phyloP scores from a whole-genome alignment of 2,888 invertebrate genomes.

The Hirtodrosophila confusa region DNA sequence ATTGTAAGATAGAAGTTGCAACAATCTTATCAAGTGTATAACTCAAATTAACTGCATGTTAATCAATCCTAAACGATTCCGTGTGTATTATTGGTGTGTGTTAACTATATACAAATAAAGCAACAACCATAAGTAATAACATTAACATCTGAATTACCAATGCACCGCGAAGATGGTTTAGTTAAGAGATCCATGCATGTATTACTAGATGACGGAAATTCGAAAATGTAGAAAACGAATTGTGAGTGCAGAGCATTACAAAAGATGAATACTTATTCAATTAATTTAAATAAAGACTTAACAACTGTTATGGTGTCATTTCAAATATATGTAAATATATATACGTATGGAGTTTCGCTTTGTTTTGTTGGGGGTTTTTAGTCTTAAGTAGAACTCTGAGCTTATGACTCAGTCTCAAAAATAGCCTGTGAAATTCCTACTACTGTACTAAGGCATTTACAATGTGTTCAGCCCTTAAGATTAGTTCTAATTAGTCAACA shows the following conservation, averaged over 20 bases:
- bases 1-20: constrained; percentile 37
- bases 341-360: constrained; percentile 2
- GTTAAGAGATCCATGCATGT: constrained; percentile 5
- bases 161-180: constrained; percentile 15
- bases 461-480: no score
- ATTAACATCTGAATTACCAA: constrained; percentile 10
- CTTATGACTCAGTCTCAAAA: no score
- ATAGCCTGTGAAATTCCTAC: no score
- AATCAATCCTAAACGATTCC: constrained; percentile 38
- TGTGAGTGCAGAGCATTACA: constrained; percentile 26
- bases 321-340: constrained; percentile 5
- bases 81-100: constrained; percentile 67
- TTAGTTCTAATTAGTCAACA: no score
- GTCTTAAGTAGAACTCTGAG: no score
- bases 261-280: constrained; percentile 62
- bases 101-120: constrained; percentile 52
- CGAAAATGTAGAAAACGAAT: constrained; percentile 11
- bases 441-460: no score
- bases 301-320: constrained; percentile 69
- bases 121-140: constrained; percentile 18
- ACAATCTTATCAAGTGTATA: constrained; percentile 41
- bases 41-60: constrained; percentile 44
- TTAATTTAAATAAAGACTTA: constrained; percentile 75
- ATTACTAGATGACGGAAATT: background rate
- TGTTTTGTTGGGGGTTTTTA: constrained; percentile 1